Conservation (phyloP, 2,797 vertebrate genomes). For the Forpus xanthops region DNA sequence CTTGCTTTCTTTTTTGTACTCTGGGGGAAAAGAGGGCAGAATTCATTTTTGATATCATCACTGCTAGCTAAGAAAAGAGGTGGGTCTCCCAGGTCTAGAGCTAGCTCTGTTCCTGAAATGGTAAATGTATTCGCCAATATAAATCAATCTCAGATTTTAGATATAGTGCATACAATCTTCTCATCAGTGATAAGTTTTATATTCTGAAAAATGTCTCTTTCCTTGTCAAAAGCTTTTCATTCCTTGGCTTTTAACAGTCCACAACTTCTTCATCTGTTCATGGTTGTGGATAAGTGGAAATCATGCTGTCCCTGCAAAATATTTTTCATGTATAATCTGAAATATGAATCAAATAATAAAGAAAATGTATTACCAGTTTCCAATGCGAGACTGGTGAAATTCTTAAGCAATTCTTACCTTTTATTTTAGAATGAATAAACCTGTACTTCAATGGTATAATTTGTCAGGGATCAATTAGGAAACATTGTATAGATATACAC, state of each 20-base stretch:
- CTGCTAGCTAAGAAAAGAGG: background rate
- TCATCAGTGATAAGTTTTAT: background rate
- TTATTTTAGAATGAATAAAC: constrained; percentile 29
- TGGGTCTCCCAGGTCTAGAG: background rate
- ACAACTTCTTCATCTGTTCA: background rate
- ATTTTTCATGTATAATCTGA: background rate
- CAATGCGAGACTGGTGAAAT: background rate
- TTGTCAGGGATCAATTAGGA: constrained; percentile 3
- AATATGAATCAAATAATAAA: background rate
- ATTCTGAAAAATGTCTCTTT: background rate
- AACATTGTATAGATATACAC: background rate
- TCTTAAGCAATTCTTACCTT: background rate
- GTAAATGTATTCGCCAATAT: background rate
- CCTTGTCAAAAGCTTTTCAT: background rate
- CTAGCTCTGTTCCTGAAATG: background rate
- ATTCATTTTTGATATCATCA: background rate
- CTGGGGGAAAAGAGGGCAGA: background rate
- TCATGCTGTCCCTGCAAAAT: background rate
- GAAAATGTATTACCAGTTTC: background rate
- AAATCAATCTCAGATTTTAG: background rate
- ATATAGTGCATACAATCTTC: background rate
- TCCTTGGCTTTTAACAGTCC: background rate
- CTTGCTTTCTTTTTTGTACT: background rate
- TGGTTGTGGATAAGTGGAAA: background rate
- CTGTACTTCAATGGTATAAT: constrained; percentile 7